Conservation (phyloP, 2,113 vertebrate species). For the Danionella cerebrum region DNA sequence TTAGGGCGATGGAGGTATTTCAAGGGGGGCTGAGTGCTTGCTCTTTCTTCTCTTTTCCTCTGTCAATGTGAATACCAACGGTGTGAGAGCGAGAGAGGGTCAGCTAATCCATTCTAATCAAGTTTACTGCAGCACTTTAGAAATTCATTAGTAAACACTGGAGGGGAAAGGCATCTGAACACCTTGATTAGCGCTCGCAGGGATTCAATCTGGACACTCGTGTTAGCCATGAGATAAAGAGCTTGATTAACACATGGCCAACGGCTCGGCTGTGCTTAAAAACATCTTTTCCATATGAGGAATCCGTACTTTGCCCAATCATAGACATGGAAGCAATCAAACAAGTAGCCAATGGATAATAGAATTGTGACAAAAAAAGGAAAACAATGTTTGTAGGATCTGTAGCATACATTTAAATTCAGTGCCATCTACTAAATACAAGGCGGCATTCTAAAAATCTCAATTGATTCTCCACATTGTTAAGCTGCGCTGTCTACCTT, state of each 20-base stretch:
- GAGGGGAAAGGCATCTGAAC: constrained; percentile 39
- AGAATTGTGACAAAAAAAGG: too few species aligned
- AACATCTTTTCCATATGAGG: too few species aligned
- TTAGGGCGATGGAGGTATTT: constrained; percentile 41
- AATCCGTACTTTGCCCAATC: too few species aligned
- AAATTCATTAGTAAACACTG: constrained; percentile 62
- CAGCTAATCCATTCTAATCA: constrained; percentile 65
- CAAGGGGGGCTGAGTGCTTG: constrained; percentile 41
- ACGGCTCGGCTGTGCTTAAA: neutral
- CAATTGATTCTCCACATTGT: too few species aligned
- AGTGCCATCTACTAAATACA: too few species aligned
- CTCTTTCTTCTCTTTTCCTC: constrained; percentile 32
- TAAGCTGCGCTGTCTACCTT: too few species aligned
- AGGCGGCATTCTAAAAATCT: too few species aligned
- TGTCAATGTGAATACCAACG: constrained; percentile 38
- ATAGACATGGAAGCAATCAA: too few species aligned
- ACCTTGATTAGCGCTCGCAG: constrained; percentile 57
- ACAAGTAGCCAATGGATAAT: too few species aligned
- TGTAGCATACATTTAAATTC: too few species aligned
- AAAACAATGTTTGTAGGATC: too few species aligned
- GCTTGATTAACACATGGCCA: constrained; percentile 18
- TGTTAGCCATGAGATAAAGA: constrained; percentile 38
- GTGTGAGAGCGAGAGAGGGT: too few species aligned
- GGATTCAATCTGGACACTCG: constrained; percentile 43
- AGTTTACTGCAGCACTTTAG: constrained; percentile 52